These are phyloP conservation scores for Euwallacea similis DNA, from an alignment of 1,140 invertebrate species.

Conservation along the genomic window DNA sequence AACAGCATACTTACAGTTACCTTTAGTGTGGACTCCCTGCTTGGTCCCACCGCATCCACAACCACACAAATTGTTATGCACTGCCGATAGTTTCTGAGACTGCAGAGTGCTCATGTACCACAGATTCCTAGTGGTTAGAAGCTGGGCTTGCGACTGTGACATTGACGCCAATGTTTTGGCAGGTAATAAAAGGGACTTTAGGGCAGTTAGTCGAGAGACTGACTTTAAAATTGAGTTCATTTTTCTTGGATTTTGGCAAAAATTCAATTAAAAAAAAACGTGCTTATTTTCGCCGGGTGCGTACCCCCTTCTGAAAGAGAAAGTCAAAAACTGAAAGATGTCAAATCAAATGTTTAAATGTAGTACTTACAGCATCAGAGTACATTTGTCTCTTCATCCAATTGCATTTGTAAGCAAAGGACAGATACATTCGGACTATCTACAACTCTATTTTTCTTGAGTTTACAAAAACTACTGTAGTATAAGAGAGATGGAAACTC, in stretches of 20 bases:
- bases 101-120: slow-evolving; percentile 65
- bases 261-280: background rate
- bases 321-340: too few species aligned
- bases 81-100: slow-evolving; percentile 46
- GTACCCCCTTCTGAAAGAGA: too few species aligned
- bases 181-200: slow-evolving; percentile 56
- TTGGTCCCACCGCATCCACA: slow-evolving; percentile 64
- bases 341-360: too few species aligned
- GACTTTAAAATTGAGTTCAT: slow-evolving; percentile 72
- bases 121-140: slow-evolving; percentile 65
- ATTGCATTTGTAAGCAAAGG: too few species aligned
- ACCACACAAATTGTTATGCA: slow-evolving; percentile 58
- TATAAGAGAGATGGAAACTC: too few species aligned
- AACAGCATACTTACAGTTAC: slow-evolving; percentile 52
- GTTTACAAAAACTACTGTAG: too few species aligned
- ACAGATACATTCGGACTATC: too few species aligned
- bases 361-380: too few species aligned
- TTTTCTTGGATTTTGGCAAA: slow-evolving; percentile 31
- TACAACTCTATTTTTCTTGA: too few species aligned
- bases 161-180: slow-evolving; percentile 52
- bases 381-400: too few species aligned
- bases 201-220: slow-evolving; percentile 57
- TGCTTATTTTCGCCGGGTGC: background rate
- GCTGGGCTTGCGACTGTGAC: slow-evolving; percentile 57
- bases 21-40: slow-evolving; percentile 66